Base-by-base conservation (phyloP, 2,113 vertebrate species). In the Cyphomyrus plagiostoma region DNA sequence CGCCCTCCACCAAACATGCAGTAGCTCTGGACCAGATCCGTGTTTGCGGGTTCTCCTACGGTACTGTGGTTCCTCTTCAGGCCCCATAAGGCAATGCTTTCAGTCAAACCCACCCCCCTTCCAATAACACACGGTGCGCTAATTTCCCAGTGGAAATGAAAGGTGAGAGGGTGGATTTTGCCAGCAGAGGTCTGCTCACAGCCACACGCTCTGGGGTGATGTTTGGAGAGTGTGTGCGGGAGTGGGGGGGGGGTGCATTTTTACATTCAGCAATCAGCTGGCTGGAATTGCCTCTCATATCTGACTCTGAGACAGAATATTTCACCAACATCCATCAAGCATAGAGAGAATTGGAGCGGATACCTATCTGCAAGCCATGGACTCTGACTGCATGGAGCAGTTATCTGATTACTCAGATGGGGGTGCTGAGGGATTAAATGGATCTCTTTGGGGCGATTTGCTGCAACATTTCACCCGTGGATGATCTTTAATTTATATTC, bases 331-430 rank as follows among this genome's bases (percentile, higher is more conserved):
- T 90, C 91, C 91, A 48, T 91, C 91, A 91, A 66, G 70, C 90
- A 82, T 91, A 58, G 89, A 89, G 91, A 90, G 89, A 66, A 90
- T 91, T 91, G 56, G 82, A 86, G 42, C 91, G 88, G 89, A 87
- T 89, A 88, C 91, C 88, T 90, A 89, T 87, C 90, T 89, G 66
- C 90, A 89, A 58, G 74, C 50, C 21, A 77, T 58, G 77, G 88
- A 58, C 74, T 58, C 49, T 30, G 53, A 35, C 74, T 90, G 89
- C 91, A 90, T 90, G 82, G 84, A 86, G 90, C 74, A 90, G 86
- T 91, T 91, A 92, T 93, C 90, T 91, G 91, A 91, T 92, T 93
- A 90, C 89, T 90, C 89, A 88, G 84, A 83, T 74, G 66, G 89
- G 86, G 84, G 48, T 89, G 89, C 86, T 80, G 74, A 62, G 62